Conservation (phyloP, 2,113 vertebrate genomes). For the Lagopus muta region DNA sequence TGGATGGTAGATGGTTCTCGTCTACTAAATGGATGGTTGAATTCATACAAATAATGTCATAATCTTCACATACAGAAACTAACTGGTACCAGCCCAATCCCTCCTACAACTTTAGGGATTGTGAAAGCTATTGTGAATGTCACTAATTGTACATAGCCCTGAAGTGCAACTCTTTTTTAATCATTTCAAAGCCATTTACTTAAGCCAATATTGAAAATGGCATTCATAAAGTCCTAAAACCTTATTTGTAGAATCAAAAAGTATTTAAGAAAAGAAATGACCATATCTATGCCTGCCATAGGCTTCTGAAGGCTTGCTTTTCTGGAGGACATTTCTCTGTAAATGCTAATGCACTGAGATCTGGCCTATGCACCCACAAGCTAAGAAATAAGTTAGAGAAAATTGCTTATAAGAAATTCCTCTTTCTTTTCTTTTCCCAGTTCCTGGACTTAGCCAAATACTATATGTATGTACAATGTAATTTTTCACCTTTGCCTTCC, state of each 20-base stretch:
- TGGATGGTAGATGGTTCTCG: background rate
- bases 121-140: background rate
- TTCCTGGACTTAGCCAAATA: background rate
- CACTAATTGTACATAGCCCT: background rate
- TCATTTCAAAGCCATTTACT: background rate
- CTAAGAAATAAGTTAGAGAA: background rate
- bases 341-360: conserved; percentile 2
- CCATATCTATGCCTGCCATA: background rate
- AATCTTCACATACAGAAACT: background rate
- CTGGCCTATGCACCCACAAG: background rate
- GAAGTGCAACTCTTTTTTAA: background rate
- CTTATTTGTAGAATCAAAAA: background rate
- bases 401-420: background rate
- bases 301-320: background rate
- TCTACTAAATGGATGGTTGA: background rate
- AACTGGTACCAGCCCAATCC: background rate
- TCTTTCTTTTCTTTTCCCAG: background rate
- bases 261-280: background rate
- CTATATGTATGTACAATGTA: background rate
- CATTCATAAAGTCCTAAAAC: background rate
- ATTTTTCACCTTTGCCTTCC: background rate
- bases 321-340: background rate
- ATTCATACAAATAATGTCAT: background rate
- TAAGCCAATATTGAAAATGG: background rate
- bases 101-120: background rate